A percentile compares a stretch with the other conserved stretches of the same genome.
phyloP scores from a whole-genome alignment of 2,797 vertebrate genomes.

The Arctocebus calabarensis region DNA sequence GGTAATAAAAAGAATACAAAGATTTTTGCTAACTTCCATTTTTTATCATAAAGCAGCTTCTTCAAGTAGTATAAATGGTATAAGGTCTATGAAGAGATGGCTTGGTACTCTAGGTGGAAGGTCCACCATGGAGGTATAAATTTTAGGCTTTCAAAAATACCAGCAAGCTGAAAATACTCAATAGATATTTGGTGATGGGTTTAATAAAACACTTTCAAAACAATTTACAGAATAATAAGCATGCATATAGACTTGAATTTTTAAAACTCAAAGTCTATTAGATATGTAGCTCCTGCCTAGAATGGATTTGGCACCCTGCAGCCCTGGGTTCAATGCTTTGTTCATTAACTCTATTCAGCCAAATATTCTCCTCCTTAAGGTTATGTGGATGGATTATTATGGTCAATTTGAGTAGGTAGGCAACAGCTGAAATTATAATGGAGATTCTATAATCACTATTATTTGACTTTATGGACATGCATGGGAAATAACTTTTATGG shows the following conservation, averaged over 20 bases:
- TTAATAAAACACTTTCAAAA: neutral
- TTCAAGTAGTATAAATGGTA: neutral
- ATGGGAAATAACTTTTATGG: conserved; percentile 24
- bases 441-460: neutral
- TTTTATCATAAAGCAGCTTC: neutral
- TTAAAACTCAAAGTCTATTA: neutral
- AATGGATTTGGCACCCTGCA: neutral
- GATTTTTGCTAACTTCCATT: neutral
- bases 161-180: neutral
- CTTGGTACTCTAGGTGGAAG: neutral
- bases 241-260: neutral
- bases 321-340: neutral
- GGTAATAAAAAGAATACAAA: neutral
- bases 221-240: neutral
- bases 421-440: neutral
- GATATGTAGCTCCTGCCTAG: neutral
- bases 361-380: neutral
- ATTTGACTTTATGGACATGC: conserved; percentile 41
- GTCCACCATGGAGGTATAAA: neutral
- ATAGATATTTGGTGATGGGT: neutral
- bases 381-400: neutral
- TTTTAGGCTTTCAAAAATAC: neutral
- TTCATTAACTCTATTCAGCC: neutral
- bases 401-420: neutral
- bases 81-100: neutral